phyloP scores from a whole-genome alignment of 2,888 invertebrate species.

The Oligia strigilis region DNA sequence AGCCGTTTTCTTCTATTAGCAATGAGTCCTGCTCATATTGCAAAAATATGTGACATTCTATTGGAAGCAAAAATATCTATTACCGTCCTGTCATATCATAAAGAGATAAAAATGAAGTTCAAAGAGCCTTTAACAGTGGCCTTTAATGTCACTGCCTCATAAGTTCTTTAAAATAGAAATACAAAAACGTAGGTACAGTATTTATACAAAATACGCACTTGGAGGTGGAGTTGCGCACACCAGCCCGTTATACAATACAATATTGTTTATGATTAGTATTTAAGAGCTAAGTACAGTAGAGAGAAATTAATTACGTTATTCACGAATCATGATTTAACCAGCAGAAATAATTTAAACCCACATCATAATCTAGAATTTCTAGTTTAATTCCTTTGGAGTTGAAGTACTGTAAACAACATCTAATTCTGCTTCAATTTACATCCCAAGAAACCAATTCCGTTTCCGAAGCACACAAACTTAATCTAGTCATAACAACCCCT shows the following conservation, averaged over 20 bases:
- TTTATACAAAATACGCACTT: not conserved
- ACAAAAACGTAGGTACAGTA: not conserved
- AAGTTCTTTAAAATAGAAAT: not conserved
- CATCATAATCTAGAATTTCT: not conserved
- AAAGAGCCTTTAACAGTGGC: not conserved
- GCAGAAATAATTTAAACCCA: not conserved
- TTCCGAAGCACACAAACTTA: not conserved
- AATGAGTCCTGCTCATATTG: not conserved
- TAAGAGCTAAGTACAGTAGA: not conserved
- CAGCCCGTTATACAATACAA: not conserved
- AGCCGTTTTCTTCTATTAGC: not conserved
- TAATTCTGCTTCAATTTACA: slow-evolving; percentile 12
- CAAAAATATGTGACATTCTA: not conserved
- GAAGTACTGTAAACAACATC: not conserved
- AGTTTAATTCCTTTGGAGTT: not conserved
- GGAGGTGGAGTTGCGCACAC: not conserved
- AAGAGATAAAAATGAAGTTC: not conserved
- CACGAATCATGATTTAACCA: not conserved
- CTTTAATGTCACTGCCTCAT: not conserved
- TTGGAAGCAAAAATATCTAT: not conserved
- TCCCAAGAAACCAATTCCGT: not conserved
- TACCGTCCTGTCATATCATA: not conserved
- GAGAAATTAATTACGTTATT: not conserved
- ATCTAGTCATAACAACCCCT: not conserved
- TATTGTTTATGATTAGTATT: not conserved